Evolutionary conservation across 1,140 invertebrate species (phyloP).

Genomic region (Antheraea mylitta): DNA sequence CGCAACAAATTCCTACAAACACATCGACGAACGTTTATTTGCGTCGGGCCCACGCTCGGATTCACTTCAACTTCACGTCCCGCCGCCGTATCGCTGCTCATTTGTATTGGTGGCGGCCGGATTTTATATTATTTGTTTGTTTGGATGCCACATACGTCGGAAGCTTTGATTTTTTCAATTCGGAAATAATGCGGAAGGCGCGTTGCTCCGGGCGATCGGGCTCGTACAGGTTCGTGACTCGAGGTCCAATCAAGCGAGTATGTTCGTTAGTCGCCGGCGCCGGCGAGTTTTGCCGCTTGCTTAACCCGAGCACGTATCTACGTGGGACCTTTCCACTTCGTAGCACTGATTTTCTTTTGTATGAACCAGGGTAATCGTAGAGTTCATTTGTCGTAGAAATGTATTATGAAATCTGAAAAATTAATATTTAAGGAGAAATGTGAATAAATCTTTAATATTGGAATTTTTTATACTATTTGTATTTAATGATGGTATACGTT

Average conservation of each 20-base stretch:
- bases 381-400: constrained; percentile 40
- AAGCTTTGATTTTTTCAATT: constrained; percentile 74
- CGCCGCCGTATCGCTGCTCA: constrained; percentile 68
- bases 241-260: constrained; percentile 59
- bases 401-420: neutral
- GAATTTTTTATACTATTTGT: no score
- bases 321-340: constrained; percentile 66
- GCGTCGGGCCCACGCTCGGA: constrained; percentile 62
- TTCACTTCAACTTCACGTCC: constrained; percentile 60
- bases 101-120: constrained; percentile 69
- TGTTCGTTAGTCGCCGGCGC: constrained; percentile 64
- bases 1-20: constrained; percentile 69
- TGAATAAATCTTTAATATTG: no score
- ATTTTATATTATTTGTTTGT: constrained; percentile 74
- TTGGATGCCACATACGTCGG: constrained; percentile 65
- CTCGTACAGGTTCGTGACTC: constrained; percentile 22
- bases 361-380: constrained; percentile 47
- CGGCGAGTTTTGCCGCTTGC: constrained; percentile 52
- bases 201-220: constrained; percentile 51
- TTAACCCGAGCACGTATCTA: constrained; percentile 63
- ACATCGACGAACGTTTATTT: constrained; percentile 73
- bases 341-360: constrained; percentile 68
- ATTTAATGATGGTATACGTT: no score
- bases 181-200: constrained; percentile 69
- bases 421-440: neutral